A percentile compares a stretch with the other conserved stretches of the same genome.
phyloP scores from a whole-genome alignment of 2,888 invertebrate species.

The Atrina japonica region DNA sequence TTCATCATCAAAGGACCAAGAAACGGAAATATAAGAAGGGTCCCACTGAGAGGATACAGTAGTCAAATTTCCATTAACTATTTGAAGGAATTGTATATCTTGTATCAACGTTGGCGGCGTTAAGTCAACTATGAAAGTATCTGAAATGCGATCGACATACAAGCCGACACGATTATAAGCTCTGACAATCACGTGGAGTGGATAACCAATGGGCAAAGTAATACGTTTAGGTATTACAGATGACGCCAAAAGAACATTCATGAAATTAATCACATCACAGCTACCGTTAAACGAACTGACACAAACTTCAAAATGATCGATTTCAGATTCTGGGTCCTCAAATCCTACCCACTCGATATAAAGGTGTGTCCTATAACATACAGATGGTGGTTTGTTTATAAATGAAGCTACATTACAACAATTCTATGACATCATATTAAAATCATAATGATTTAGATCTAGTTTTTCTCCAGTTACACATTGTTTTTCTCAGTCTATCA shows the following conservation, averaged over 20 bases:
- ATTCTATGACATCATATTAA: no score
- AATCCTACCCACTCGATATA: constrained; percentile 44
- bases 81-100: constrained; percentile 28
- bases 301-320: constrained; percentile 52
- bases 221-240: constrained; percentile 35
- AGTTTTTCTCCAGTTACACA: no score
- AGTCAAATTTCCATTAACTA: neutral
- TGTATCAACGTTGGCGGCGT: constrained; percentile 46
- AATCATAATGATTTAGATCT: no score
- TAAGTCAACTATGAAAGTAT: constrained; percentile 56
- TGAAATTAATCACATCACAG: constrained; percentile 44
- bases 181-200: constrained; percentile 49
- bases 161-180: constrained; percentile 58
- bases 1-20: constrained; percentile 48
- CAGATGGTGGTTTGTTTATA: no score
- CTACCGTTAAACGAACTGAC: constrained; percentile 36
- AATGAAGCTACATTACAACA: no score
- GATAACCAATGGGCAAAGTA: constrained; percentile 36
- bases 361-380: neutral
- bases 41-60: constrained; percentile 35
- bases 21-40: constrained; percentile 38
- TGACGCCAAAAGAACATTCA: constrained; percentile 39
- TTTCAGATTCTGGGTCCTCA: constrained; percentile 54
- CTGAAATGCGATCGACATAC: constrained; percentile 43
- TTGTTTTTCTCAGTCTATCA: no score